Conservation (phyloP, 2,888 invertebrate species). For the Brenthis hecate region DNA sequence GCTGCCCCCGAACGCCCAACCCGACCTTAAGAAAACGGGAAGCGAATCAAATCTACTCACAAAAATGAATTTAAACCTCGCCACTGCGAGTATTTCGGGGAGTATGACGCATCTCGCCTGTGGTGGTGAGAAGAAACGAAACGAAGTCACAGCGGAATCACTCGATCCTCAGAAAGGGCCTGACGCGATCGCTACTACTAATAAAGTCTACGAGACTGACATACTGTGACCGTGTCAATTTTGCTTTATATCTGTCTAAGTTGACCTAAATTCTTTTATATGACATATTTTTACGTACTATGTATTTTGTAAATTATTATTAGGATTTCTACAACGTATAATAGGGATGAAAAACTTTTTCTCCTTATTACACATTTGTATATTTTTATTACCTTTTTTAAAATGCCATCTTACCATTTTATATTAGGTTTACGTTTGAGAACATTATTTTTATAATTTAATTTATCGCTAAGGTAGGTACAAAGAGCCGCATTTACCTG, state of each 20-base stretch:
- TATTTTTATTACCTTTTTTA: not conserved
- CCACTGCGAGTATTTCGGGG: conserved; percentile 66
- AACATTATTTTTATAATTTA: conserved; percentile 3
- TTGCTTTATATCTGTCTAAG: conserved; percentile 56
- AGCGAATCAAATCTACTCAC: conserved; percentile 93
- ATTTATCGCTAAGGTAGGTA: not conserved
- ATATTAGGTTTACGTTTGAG: too few relatives aligned
- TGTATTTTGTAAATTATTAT: conserved; percentile 9
- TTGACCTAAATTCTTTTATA: conserved; percentile 36
- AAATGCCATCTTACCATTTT: not conserved
- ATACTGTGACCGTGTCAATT: conserved; percentile 88
- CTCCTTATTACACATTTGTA: conserved; percentile 1
- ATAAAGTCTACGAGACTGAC: conserved; percentile 95
- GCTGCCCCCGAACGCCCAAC: conserved; percentile 83
- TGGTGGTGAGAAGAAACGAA: conserved; percentile 45
- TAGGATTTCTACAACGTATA: conserved; percentile 2
- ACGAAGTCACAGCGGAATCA: conserved; percentile 36
- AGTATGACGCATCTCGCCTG: conserved; percentile 70
- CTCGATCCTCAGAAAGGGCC: conserved; percentile 43
- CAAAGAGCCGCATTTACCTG: conserved; percentile 3
- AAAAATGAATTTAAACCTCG: conserved; percentile 90
- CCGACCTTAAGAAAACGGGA: conserved; percentile 91
- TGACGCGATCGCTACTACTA: conserved; percentile 82
- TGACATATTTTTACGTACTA: conserved; percentile 16
- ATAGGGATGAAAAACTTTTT: not conserved